Conservation (phyloP, 2,888 invertebrate species). For the Tryphoninae sp. region DNA sequence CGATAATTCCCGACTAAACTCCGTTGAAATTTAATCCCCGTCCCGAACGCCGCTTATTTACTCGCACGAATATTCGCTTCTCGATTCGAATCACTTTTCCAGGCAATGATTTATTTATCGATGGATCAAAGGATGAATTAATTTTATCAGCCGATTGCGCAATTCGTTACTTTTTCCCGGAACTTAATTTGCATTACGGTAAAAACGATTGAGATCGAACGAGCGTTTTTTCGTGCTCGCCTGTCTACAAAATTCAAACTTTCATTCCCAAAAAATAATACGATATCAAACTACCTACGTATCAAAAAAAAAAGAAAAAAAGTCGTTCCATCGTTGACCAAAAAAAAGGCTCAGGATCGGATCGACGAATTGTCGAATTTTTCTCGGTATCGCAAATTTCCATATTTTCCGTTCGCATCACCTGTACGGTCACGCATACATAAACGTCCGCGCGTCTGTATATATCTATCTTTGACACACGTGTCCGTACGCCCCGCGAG, state of each 20-base stretch:
- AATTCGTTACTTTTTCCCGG: not conserved
- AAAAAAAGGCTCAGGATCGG: not conserved
- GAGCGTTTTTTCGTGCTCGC: too few species aligned
- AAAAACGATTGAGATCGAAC: too few species aligned
- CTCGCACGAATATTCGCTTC: slow-evolving; percentile 19
- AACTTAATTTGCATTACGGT: too few species aligned
- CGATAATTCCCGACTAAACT: slow-evolving; percentile 24
- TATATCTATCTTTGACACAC: not conserved
- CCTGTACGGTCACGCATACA: not conserved
- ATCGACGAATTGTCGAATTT: not conserved
- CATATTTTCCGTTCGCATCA: not conserved
- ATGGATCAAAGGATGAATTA: not conserved
- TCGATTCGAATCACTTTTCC: not conserved
- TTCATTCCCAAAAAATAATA: too few species aligned
- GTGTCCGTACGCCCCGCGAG: not conserved
- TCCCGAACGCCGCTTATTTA: not conserved
- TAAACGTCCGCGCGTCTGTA: not conserved
- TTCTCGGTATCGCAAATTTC: not conserved
- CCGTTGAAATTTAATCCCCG: slow-evolving; percentile 40
- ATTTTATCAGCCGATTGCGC: not conserved
- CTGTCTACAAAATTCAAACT: too few species aligned
- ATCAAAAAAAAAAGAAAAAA: not conserved
- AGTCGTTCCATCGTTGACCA: not conserved
- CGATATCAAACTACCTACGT: not conserved
- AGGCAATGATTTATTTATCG: not conserved